Base-by-base conservation (phyloP, 2,113 vertebrate genomes). In the Callopanchax toddi region DNA sequence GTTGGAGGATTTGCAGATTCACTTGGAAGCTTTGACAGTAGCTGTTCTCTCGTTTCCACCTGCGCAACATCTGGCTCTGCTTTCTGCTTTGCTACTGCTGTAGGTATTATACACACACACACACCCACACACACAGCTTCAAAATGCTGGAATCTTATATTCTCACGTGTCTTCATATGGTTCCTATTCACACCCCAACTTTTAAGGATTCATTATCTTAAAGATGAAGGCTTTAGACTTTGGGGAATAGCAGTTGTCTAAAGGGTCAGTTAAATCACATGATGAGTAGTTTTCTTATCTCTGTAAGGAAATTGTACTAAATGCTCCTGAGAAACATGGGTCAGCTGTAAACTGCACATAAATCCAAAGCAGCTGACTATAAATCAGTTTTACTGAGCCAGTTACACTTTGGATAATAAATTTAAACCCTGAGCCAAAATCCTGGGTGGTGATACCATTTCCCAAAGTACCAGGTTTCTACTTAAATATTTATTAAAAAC, bases 31-130 rank as follows among this genome's bases (percentile, higher is more conserved):
- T 79, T 68, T 80, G 49, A 62, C 63, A 58, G 75, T 32, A 69
- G 61, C 68, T 76, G 70, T 76, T 86, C 80, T 87, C 82, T 76
- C 54, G 20, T 88, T 89, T 88, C 84, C 86, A 90, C 87, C 86
- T 89, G 85, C 72, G 70, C 82, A 87, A 82, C 85, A 89, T 88
- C 81, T 88, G 84, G 54, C 49, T 51, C 75, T 56, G 50, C 52
- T 68, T 56, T 36, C 42, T 32, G 29, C 29, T 32, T 32, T n/a
- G 25, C 71, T 67, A 55, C 81, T 81, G 76, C 58, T 79, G 79
- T 58, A 65, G 63, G 71, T 74, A 83, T 76, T 81, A 82, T 5
- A 66, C 51, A 57, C 45, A 49, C 55, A 40, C 46, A 50, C 46
- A 18, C 56, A 58, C 40, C 32, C 21, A 51, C 53, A 53, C n/a